These are phyloP conservation scores for Lordiphosa collinella DNA, from an alignment of 1,140 invertebrate species.

Conservation along the genomic window DNA sequence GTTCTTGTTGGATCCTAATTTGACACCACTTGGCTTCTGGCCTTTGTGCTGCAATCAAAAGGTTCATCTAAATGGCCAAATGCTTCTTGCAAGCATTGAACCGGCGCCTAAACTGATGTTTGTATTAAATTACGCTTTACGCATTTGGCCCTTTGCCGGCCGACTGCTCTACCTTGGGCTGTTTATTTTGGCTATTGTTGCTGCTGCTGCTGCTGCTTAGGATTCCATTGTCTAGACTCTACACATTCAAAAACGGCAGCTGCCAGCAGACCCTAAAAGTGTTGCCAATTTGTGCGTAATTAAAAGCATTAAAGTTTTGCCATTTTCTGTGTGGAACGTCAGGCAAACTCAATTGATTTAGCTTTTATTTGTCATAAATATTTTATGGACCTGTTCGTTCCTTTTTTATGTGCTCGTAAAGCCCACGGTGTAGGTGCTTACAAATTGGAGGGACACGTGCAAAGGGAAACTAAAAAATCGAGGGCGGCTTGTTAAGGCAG, in stretches of 20 bases:
- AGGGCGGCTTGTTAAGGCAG: too few relatives aligned
- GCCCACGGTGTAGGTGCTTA: too few relatives aligned
- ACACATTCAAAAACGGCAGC: constrained; percentile 49
- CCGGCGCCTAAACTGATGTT: constrained; percentile 53
- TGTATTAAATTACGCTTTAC: constrained; percentile 68
- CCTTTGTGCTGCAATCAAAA: constrained; percentile 51
- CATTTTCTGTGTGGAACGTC: constrained; percentile 34
- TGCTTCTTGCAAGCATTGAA: constrained; percentile 22
- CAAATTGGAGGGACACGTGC: too few relatives aligned
- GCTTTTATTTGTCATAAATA: constrained; percentile 58
- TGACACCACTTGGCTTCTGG: constrained; percentile 27
- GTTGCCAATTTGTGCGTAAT: constrained; percentile 54
- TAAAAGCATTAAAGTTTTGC: constrained; percentile 62
- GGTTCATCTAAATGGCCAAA: constrained; percentile 55
- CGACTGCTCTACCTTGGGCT: constrained; percentile 18
- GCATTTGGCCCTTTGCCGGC: constrained; percentile 49
- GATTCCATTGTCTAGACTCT: constrained; percentile 52
- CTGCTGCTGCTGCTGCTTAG: constrained; percentile 3
- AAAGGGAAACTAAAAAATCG: too few relatives aligned
- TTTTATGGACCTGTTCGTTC: constrained; percentile 26
- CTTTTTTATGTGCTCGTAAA: constrained; percentile 49
- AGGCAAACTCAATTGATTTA: constrained; percentile 65
- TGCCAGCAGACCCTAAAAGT: constrained; percentile 10
- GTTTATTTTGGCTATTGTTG: constrained; percentile 10
- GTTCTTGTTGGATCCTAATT: constrained; percentile 17